Percentiles rank a stretch among this genome's conserved stretches.
phyloP scores from a whole-genome alignment of 2,113 vertebrate genomes.

The Microcebus tavaratra region DNA sequence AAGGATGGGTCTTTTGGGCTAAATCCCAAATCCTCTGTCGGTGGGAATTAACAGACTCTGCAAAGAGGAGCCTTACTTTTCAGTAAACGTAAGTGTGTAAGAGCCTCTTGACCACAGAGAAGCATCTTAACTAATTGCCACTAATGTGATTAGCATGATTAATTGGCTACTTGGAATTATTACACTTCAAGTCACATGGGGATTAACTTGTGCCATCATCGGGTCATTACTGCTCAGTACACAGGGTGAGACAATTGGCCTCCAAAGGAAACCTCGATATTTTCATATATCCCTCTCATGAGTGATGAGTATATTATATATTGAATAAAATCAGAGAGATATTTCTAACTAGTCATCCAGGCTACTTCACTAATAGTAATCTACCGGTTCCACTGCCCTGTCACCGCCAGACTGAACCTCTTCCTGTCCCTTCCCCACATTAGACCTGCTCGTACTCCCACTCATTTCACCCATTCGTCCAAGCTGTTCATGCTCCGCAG shows the following conservation, averaged over 20 bases:
- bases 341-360: not conserved
- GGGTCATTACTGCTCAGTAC: not conserved
- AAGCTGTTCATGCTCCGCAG: accelerated
- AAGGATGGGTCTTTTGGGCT: not conserved
- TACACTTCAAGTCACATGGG: conserved; percentile 44
- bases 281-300: not conserved
- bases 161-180: conserved; percentile 68
- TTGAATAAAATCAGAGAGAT: not conserved
- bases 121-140: conserved; percentile 59
- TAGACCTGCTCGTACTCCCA: not conserved
- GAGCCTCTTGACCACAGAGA: conserved; percentile 49
- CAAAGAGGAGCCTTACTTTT: conserved; percentile 59
- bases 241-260: not conserved
- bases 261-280: not conserved
- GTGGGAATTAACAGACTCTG: conserved; percentile 31
- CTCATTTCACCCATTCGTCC: accelerated
- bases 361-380: not conserved
- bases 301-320: not conserved
- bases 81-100: conserved; percentile 55
- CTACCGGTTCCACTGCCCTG: not conserved
- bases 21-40: not conserved
- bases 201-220: not conserved
- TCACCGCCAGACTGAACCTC: not conserved
- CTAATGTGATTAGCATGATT: conserved; percentile 74
- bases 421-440: not conserved